Evolutionary conservation across 1,140 invertebrate genomes (phyloP), one percentile per base, ranked within the genome.

Genomic region (Drosophila ercepeae): DNA sequence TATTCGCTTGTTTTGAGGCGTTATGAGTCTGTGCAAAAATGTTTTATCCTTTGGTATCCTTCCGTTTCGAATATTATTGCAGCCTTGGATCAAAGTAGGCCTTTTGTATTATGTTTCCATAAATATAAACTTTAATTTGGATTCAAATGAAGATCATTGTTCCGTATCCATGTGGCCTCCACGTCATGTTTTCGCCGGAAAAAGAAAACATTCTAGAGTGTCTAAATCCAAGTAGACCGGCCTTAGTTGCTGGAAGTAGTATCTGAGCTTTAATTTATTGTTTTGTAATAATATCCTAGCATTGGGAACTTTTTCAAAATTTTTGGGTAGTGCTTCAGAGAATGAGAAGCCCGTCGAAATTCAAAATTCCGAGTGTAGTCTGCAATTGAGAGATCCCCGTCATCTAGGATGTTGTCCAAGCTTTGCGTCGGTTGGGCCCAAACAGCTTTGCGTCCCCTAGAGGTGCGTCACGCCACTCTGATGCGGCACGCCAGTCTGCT

Each of bases 1-100:
- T 50, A 59, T 59, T 71, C 44, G 9, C n/a, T 23, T 45, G 44
- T 70, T 44, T 71, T 70, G 53, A 71, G 59, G 32, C 25, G 11
- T 42, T 42, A 11, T 42, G 8, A 14, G 16, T 9, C 19, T 11
- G 39, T 13, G n/a, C 36, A 39, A 14, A 39, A 39, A 39, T n/a
- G 11, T 11, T 32, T 2, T 11, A 29, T 29, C 27, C 6, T 8
- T 11, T 29, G 2, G 21, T 21, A 21, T 21, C 2, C 2, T 21
- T 21, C 21, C 4, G 21, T 21, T 21, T n/a, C n/a, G n/a, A n/a
- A n/a, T n/a, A n/a, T n/a, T n/a, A n/a, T n/a, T n/a, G n/a, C n/a
- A n/a, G n/a, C n/a, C n/a, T 21, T 21, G 21, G 21, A 21, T 21
- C 2, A 21, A 4, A 21, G 21, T 21, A 21, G 21, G 21, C 4